phyloP scores from a whole-genome alignment of 2,888 invertebrate species.

The Dichetophora obliterata region DNA sequence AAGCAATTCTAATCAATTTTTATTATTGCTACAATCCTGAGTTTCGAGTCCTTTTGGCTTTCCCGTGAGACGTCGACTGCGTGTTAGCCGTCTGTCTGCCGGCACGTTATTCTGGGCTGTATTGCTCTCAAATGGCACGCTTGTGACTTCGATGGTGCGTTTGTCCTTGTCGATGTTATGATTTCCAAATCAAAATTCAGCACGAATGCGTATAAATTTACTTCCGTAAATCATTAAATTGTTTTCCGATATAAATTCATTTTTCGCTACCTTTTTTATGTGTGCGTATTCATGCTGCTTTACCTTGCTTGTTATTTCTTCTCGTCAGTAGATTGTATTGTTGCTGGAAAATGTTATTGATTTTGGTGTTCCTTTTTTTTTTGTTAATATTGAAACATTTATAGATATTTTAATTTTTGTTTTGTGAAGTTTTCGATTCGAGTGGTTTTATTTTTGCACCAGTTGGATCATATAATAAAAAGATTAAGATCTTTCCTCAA shows the following conservation, averaged over 20 bases:
- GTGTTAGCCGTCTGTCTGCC: too few species aligned
- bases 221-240: constrained; percentile 68
- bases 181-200: constrained; percentile 66
- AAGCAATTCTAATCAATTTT: constrained; percentile 67
- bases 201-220: constrained; percentile 58
- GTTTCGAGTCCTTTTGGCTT: constrained; percentile 19
- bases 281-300: neutral
- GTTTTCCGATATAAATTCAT: constrained; percentile 61
- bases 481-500: too few species aligned
- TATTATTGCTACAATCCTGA: constrained; percentile 64
- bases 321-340: too few species aligned
- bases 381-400: too few species aligned
- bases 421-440: too few species aligned
- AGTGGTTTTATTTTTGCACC: too few species aligned
- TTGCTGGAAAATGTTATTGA: too few species aligned
- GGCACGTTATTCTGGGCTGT: neutral
- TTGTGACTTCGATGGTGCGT: neutral
- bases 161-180: constrained; percentile 56
- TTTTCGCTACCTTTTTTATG: constrained; percentile 2
- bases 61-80: too few species aligned
- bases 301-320: too few species aligned
- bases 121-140: neutral
- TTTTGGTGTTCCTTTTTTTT: too few species aligned
- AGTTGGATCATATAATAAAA: too few species aligned
- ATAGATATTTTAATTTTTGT: too few species aligned